Conservation (phyloP, 2,113 vertebrate genomes). For the Mugil cephalus region DNA sequence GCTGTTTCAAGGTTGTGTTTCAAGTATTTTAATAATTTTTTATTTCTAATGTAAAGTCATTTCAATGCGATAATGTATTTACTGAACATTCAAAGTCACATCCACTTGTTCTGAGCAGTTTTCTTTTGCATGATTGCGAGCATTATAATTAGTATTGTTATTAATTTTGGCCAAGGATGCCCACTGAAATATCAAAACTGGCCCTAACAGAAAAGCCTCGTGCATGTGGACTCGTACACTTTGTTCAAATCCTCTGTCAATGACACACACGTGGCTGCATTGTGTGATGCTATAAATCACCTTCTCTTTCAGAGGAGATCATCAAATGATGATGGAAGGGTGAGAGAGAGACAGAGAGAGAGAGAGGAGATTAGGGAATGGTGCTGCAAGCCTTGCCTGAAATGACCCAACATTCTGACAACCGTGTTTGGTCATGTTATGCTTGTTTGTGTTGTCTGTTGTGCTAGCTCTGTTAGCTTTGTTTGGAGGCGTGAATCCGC, state of each 20-base stretch:
- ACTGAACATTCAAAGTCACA: too few species aligned
- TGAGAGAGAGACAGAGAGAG: not conserved
- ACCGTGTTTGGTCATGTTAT: slow-evolving; percentile 1
- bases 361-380: not conserved
- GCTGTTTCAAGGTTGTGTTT: too few species aligned
- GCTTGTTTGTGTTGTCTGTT: slow-evolving; percentile 34
- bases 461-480: slow-evolving; percentile 20
- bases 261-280: slow-evolving; percentile 1
- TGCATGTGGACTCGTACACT: not conserved
- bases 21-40: too few species aligned
- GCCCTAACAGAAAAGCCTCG: slow-evolving; percentile 1
- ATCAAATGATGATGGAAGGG: slow-evolving; percentile 49
- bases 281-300: slow-evolving; percentile 32
- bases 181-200: slow-evolving; percentile 8
- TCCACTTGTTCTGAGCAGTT: too few species aligned
- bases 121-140: too few species aligned
- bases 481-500: slow-evolving; percentile 30
- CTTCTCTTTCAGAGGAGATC: slow-evolving; percentile 28
- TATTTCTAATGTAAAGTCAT: too few species aligned
- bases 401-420: slow-evolving; percentile 39
- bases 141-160: slow-evolving; percentile 48
- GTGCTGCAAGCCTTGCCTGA: slow-evolving; percentile 30
- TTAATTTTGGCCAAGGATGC: slow-evolving; percentile 24
- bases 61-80: too few species aligned
- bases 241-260: not conserved